Evolutionary conservation across 2,888 invertebrate species (phyloP), one percentile per base, ranked within the genome.

Genomic region (Sphecodes monilicornis): DNA sequence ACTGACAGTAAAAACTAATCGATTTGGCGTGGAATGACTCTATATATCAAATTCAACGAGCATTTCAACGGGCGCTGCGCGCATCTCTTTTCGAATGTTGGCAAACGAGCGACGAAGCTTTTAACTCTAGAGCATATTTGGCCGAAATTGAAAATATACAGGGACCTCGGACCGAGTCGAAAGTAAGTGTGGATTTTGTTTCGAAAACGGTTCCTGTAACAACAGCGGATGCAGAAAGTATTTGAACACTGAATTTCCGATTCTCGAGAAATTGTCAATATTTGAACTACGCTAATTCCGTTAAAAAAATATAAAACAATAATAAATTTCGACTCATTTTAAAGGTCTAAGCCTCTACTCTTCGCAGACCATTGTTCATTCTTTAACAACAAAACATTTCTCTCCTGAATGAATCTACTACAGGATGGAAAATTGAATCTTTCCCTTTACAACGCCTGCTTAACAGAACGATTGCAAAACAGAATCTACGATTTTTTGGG

Each of bases 51-150:
- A 2, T 72, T 41, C 41, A 73, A 71, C 60, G 64, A 41, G n/a
- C n/a, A 43, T 70, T 77, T 22, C 70, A 16, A 26, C 22, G 18
- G 16, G 22, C 8, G 32, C 54, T 54, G 16, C 22, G 16, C 26
- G 36, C 41, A 73, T 50, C 71, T 43, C 66, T 76, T 71, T 66
- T 18, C 32, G 57, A 43, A 26, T 43, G 39, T 75, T 68, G 60
- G 80, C 60, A 70, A 80, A 43, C 43, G 80, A 71, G 54, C 43
- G 60, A n/a, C 57, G 36, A 75, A 69, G 77, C 81, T 81, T 81
- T 81, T 68, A 79, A 57, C 77, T 43, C 3, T n/a, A 0, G 18
- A 72, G 71, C 57, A 36, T 68, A 73, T 77, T 68, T 68, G 26
- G 18, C 16, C 5, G 66, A 72, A 73, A 68, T 69, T 26, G 68